Evolutionary conservation across 1,140 invertebrate species (phyloP), one percentile per base, ranked within the genome.

Genomic region (Zophobas atratus): DNA sequence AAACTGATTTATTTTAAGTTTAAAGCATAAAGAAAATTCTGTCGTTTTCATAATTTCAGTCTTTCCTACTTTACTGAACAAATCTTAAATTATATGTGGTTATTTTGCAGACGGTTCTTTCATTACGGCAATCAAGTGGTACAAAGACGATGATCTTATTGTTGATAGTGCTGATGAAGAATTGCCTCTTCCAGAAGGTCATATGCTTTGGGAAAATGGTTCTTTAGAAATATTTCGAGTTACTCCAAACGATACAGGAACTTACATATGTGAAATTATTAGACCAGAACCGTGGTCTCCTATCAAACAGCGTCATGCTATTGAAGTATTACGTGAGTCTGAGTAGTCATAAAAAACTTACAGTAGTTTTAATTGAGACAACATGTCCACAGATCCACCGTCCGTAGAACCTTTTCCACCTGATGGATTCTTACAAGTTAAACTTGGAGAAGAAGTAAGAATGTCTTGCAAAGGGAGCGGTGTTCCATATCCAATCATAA

Each of bases 311-410:
- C 87, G 89, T 38, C 93, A 95, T 83, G 88, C 91, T 41, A 93
- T 95, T 76, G 90, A 94, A 89, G 94, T 95, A 39, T 89, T 93
- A 84, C 92, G 93, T 94, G 87, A 91, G 92, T 88, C 93, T 94
- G 87, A 91, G 92, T 88, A 79, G 70, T 6, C 2, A 51, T 51
- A 2, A n/a, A 51, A 51, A n/a, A 78, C 39, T 20, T 20, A 20
- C 20, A 20, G 20, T 20, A 20, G 20, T 20, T 20, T 20, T 20
- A 20, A 20, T 20, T 20, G 20, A 20, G 20, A 20, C 20, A 20
- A 20, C 20, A 20, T 20, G 20, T 20, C 20, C 20, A 72, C 84
- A 94, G 93, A 91, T 87, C 88, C 93, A 0, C 92, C 94, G 1
- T 90, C 88, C 49, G 90, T 94, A 0, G 84, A 87, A n/a, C 89